Conservation (phyloP, 2,113 vertebrate species). For the Pardalotus punctatus region DNA sequence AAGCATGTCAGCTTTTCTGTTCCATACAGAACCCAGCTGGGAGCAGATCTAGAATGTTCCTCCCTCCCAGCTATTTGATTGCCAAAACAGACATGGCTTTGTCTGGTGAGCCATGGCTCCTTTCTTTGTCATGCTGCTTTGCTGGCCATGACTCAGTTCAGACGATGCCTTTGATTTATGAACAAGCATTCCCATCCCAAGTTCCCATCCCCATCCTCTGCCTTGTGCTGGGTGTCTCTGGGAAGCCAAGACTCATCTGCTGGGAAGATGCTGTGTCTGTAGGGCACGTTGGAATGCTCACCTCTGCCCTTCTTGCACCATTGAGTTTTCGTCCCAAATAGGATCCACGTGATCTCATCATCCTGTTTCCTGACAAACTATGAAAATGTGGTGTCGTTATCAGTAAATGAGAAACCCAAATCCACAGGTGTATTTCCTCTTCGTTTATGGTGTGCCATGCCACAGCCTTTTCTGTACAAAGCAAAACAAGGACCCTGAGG, state of each 20-base stretch:
- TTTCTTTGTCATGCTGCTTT: not conserved
- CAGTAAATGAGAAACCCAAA: not conserved
- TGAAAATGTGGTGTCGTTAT: not conserved
- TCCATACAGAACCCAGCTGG: not conserved
- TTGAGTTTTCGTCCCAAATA: not conserved
- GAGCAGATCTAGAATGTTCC: not conserved
- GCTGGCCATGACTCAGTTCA: not conserved
- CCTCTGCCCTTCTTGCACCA: not conserved
- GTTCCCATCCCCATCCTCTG: not conserved
- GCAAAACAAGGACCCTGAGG: not conserved
- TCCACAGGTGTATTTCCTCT: not conserved
- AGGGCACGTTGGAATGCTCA: not conserved
- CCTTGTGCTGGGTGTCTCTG: not conserved
- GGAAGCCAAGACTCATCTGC: not conserved
- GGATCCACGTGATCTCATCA: not conserved
- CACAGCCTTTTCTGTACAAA: not conserved
- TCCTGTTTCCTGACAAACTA: not conserved
- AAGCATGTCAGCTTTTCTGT: not conserved
- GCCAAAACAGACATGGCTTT: not conserved
- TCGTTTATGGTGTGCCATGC: not conserved
- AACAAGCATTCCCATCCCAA: not conserved
- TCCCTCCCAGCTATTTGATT: not conserved
- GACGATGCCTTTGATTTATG: not conserved
- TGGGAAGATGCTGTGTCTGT: not conserved
- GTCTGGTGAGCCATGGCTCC: not conserved